Percentiles rank a stretch among this genome's conserved stretches.
Conservation (phyloP, 1,140 invertebrate species). For the Mya arenaria region DNA sequence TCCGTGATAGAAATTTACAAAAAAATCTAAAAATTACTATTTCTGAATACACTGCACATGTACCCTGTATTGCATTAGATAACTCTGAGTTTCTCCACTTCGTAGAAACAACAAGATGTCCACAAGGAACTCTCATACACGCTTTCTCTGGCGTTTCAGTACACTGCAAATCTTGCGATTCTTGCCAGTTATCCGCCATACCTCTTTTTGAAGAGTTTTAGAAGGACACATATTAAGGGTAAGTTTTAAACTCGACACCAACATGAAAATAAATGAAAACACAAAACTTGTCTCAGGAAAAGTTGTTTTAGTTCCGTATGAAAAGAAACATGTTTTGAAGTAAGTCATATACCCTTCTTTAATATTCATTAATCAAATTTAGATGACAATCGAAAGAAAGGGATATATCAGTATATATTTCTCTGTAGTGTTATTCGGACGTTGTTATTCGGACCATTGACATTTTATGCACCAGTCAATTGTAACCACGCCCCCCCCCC, state of each 20-base stretch:
- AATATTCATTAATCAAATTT: background rate
- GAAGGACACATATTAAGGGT: background rate
- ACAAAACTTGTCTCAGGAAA: slow-evolving; percentile 54
- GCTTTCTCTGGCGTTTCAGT: slow-evolving; percentile 44
- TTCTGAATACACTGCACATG: background rate
- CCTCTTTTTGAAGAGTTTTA: background rate
- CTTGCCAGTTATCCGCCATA: slow-evolving; percentile 41
- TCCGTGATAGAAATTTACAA: background rate
- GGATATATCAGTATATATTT: background rate
- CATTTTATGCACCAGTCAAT: background rate
- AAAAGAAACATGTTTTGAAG: slow-evolving; percentile 91
- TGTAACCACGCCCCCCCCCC: no score
- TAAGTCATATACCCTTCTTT: slow-evolving; percentile 80
- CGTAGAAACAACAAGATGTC: slow-evolving; percentile 22
- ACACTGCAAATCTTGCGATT: background rate
- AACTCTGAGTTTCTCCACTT: slow-evolving; percentile 44
- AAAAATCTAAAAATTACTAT: background rate
- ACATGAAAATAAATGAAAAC: slow-evolving; percentile 67
- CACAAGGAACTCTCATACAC: slow-evolving; percentile 27
- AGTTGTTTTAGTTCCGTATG: slow-evolving; percentile 87
- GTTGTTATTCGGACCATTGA: background rate
- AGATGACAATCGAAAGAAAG: background rate
- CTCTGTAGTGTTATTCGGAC: background rate
- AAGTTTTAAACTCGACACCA: background rate
- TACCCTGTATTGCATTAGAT: slow-evolving; percentile 20